Evolutionary conservation across 2,113 vertebrate genomes (phyloP), one percentile per base, ranked within the genome.

Genomic region (Mormoops blainvillei): DNA sequence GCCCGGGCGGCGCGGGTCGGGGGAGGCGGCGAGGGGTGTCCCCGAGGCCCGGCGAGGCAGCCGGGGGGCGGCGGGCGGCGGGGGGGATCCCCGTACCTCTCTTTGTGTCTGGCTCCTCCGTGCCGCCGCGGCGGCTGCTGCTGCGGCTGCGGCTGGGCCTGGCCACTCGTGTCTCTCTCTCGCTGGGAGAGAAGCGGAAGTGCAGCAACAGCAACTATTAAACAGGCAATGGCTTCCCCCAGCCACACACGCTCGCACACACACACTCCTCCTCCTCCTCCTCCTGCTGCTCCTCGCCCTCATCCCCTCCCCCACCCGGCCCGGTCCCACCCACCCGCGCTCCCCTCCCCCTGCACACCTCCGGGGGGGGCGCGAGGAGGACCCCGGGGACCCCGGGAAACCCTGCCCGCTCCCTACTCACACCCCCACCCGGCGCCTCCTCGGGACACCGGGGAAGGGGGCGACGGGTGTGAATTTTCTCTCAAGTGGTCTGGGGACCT

Each of bases 181-280:
- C 98, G 98, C 98, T 98, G 98, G 98, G 98, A 98, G 98, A 98
- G 99, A 99, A 99, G 98, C 99, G 99, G 99, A 99, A 99, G 99
- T 99, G 98, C 98, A 98, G 98, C 98, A 98, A 98, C 98, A 98
- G 98, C 98, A 97, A 98, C 98, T 98, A 98, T 98, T 98, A 98
- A 98, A 95, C 98, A 98, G 98, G 98, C 98, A 98, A 98, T 98
- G 98, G 98, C 98, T 98, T 98, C 98, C 98, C 98, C 96, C 97
- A 84, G 94, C 95, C 97, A 70, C 97, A 96, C 97, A 95, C 96
- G 95, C 96, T 95, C 97, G 65, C 97, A 78, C 96, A 65, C 91
- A 58, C 96, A 77, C 89, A 70, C 94, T 77, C 88, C 95, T 81
- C 93, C 94, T n/a, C 86, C 87, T 24, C 65, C 43, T 50, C 70